Evolutionary conservation across 92 coral and sea anemone species (phyloP).

Genomic region (Palythoa heliodiscus): DNA sequence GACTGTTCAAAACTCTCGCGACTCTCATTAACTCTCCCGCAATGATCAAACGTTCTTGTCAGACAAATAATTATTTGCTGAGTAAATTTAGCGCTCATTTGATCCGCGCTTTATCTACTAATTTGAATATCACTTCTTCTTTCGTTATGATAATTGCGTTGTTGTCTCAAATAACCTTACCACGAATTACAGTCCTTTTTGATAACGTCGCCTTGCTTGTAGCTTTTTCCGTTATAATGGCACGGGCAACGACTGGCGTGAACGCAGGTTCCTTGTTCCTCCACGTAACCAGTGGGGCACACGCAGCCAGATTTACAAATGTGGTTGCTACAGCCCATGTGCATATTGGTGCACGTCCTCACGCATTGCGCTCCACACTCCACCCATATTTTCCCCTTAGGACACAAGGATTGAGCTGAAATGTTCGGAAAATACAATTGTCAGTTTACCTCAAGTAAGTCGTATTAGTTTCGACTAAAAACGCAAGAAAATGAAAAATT

Average conservation of each 20-base stretch:
- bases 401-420: slow-evolving; percentile 64
- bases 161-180: slow-evolving; percentile 35
- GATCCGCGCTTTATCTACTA: neutral
- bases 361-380: slow-evolving; percentile 77
- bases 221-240: slow-evolving; percentile 75
- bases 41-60: too few relatives aligned
- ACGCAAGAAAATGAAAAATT: neutral
- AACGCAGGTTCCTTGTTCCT: slow-evolving; percentile 65
- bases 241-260: slow-evolving; percentile 65
- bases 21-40: too few relatives aligned
- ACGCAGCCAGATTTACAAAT: slow-evolving; percentile 75
- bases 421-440: neutral
- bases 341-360: slow-evolving; percentile 72
- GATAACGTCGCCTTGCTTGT: slow-evolving; percentile 68
- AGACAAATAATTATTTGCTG: too few relatives aligned
- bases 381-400: slow-evolving; percentile 65
- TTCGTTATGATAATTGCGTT: neutral
- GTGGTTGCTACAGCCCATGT: slow-evolving; percentile 69
- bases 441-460: neutral
- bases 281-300: slow-evolving; percentile 70
- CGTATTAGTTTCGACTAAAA: neutral
- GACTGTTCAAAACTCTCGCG: too few relatives aligned
- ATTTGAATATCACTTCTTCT: neutral
- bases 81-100: neutral
- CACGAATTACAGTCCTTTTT: slow-evolving; percentile 76